A percentile compares a stretch with the other conserved stretches of the same genome.
These are phyloP conservation scores for Triplophysa siluroides DNA, from an alignment of 2,113 vertebrate genomes.

Conservation along the genomic window DNA sequence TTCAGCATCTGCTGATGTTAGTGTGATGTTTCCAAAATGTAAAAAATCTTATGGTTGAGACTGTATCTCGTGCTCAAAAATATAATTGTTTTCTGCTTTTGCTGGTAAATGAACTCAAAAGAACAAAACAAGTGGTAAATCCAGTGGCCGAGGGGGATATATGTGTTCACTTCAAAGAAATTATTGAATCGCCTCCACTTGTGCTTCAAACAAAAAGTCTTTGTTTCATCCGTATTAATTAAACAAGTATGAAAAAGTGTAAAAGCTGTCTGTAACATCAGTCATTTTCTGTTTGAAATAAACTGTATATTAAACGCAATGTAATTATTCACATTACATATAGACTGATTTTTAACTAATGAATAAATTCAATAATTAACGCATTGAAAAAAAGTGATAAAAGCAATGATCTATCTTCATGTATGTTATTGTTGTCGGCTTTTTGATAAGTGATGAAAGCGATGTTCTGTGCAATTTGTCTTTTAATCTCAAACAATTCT, in stretches of 20 bases:
- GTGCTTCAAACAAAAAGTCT: background rate
- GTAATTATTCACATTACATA: too few species aligned
- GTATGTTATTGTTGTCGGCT: background rate
- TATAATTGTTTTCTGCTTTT: background rate
- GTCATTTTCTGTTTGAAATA: too few species aligned
- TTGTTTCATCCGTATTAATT: background rate
- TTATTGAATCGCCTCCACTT: background rate
- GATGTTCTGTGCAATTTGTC: background rate
- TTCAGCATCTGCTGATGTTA: background rate
- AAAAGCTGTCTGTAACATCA: too few species aligned
- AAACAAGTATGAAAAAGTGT: background rate
- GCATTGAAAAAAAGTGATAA: background rate
- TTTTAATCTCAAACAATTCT: background rate
- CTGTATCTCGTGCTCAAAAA: background rate
- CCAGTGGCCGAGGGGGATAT: background rate
- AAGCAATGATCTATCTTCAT: too few species aligned
- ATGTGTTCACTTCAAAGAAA: background rate
- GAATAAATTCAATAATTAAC: background rate
- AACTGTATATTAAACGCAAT: too few species aligned
- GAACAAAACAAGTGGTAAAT: background rate
- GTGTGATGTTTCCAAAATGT: background rate
- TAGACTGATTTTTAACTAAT: too few species aligned
- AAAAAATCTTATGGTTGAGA: slow-evolving; percentile 1
- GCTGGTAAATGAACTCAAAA: background rate
- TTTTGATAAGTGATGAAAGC: slow-evolving; percentile 8